Evolutionary conservation across 2,888 invertebrate genomes (phyloP).

Genomic region (Molanna angustata): DNA sequence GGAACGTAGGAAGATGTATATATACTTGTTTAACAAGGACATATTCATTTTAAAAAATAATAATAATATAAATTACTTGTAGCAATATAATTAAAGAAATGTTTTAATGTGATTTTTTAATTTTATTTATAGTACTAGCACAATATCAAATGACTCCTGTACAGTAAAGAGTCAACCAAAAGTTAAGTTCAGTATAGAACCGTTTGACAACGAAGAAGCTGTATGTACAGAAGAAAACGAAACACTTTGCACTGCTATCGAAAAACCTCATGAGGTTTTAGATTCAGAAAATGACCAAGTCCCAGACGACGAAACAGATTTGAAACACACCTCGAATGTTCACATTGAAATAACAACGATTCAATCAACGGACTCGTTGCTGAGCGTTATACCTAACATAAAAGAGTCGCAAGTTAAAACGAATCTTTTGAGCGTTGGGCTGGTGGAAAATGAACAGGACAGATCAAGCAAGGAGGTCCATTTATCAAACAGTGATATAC

Average conservation of each 20-base stretch:
- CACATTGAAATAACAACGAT: conserved; percentile 29
- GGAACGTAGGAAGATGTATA: too few species aligned
- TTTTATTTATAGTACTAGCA: too few species aligned
- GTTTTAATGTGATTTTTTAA: too few species aligned
- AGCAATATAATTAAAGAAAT: too few species aligned
- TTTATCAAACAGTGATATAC: conserved; percentile 1
- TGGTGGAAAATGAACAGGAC: not conserved
- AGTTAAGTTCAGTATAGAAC: conserved; percentile 34
- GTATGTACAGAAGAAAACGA: conserved; percentile 40
- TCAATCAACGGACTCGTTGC: conserved; percentile 16
- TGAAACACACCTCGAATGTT: conserved; percentile 17
- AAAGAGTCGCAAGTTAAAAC: too few species aligned
- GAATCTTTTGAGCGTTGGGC: too few species aligned
- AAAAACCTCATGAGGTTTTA: too few species aligned
- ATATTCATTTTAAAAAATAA: too few species aligned
- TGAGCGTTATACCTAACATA: too few species aligned
- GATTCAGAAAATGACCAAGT: conserved; percentile 7
- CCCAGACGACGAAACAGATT: conserved; percentile 27
- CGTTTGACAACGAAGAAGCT: conserved; percentile 50
- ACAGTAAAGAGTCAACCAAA: conserved; percentile 4
- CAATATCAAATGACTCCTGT: conserved; percentile 7
- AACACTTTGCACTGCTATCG: not conserved
- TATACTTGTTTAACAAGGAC: too few species aligned
- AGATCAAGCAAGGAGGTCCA: conserved; percentile 3
- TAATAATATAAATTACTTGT: too few species aligned